phyloP scores from a whole-genome alignment of 2,113 vertebrate species.

The Oriolus oriolus region DNA sequence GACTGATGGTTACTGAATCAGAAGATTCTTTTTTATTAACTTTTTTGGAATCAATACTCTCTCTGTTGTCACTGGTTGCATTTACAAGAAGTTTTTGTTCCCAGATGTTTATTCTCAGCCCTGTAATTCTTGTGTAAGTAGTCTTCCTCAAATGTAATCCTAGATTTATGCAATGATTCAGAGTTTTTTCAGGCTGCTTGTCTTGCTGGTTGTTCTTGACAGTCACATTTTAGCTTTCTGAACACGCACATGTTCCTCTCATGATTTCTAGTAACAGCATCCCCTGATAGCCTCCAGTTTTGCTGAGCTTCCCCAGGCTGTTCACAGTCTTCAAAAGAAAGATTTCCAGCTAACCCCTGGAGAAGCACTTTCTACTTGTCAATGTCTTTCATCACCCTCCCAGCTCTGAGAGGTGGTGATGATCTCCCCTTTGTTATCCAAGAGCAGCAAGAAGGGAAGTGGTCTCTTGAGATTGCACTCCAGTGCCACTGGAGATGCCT shows the following conservation, averaged over 20 bases:
- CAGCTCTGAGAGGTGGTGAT: not conserved
- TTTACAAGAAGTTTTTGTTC: constrained; percentile 15
- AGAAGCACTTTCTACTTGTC: not conserved
- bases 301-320: not conserved
- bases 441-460: not conserved
- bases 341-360: not conserved
- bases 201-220: not conserved
- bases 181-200: not conserved
- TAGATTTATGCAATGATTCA: not conserved
- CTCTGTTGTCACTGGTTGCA: not conserved
- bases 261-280: not conserved
- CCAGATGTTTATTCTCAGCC: not conserved
- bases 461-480: not conserved
- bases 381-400: not conserved
- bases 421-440: not conserved
- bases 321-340: not conserved
- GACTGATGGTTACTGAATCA: not conserved
- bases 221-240: not conserved
- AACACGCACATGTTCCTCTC: not conserved
- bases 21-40: not conserved
- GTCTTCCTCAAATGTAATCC: not conserved
- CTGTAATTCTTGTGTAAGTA: not conserved
- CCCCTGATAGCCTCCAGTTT: not conserved
- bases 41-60: not conserved
- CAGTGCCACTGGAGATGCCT: not conserved